Percentiles rank a stretch among this genome's conserved stretches.
phyloP scores from a whole-genome alignment of 2,888 invertebrate genomes.

The Sialis lutaria region DNA sequence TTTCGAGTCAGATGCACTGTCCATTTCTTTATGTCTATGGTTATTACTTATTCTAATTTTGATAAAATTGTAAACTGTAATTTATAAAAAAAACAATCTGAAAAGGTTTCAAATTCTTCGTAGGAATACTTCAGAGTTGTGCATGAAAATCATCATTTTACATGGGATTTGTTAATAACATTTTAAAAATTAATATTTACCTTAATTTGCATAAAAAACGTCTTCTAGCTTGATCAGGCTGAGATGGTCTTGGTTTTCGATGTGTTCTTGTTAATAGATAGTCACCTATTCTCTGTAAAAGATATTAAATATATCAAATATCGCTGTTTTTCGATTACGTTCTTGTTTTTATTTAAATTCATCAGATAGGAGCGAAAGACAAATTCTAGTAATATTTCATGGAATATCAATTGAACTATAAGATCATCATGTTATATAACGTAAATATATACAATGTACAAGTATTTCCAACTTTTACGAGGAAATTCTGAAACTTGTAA shows the following conservation, averaged over 20 bases:
- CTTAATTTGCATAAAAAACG: conserved; percentile 94
- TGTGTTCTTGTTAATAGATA: conserved; percentile 93
- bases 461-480: conserved; percentile 55
- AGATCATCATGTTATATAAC: background rate
- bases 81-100: conserved; percentile 10
- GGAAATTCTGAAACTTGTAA: conserved; percentile 89
- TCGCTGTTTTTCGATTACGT: conserved; percentile 84
- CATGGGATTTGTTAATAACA: background rate
- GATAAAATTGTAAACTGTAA: background rate
- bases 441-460: conserved; percentile 7
- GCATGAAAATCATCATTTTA: conserved; percentile 24
- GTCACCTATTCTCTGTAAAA: conserved; percentile 85
- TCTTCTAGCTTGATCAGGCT: conserved; percentile 96
- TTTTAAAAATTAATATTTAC: conserved; percentile 27
- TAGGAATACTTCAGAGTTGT: conserved; percentile 23
- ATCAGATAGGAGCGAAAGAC: background rate
- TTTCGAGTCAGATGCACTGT: too few relatives aligned
- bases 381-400: too few relatives aligned
- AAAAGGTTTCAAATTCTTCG: conserved; percentile 14
- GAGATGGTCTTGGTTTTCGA: conserved; percentile 83
- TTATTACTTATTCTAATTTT: background rate
- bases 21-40: too few relatives aligned
- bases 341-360: background rate
- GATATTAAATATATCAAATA: conserved; percentile 99
- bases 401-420: background rate